Base-by-base conservation (phyloP, 2,888 invertebrate species). In the Polydesmus complanatus region DNA sequence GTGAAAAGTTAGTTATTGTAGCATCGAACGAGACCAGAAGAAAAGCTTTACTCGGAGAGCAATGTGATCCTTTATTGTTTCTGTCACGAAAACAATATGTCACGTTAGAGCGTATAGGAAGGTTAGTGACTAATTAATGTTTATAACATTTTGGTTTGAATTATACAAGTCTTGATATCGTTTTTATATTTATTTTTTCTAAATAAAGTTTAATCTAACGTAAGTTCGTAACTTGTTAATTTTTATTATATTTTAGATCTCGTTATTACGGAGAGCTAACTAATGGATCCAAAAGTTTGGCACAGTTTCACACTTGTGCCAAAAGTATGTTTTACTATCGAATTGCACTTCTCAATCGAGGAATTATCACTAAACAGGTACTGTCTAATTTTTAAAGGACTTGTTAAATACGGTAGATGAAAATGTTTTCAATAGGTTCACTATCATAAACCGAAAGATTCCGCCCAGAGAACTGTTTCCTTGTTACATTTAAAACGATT, bases 81-180 rank as follows among this genome's bases (percentile, higher is more conserved):
- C 66, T 85, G 14, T 75, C 75, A 2, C 67, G 76, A 3, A 71
- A 78, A n/a, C 81, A 82, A 62, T 89, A 84, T 69, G 82, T 84
- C 67, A 74, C 88, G 47, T 73, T 88, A 62, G 90, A 89, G 73
- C 74, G 83, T 67, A 82, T 89, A 47, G 89, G 85, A 1, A 79
- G 87, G 71, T 71, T 63, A 21, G 54, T 27, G n/a, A 23, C 21
- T 25, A 25, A 19, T 27, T 26, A 54, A 19, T 56, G 22, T 54
- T 27, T 11, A 11, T 37, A 5, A 56, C 27, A 22, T 47, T 61
- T 49, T 27, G 21, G 25, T 49, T 3, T 21, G 27, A 23, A 22
- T 26, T 19, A 2, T 21, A 23, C 19, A 48, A 22, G 22, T 54
- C 8, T 51, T 27, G 14, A 53, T 54, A 27, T n/a, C n/a, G n/a